phyloP scores from a whole-genome alignment of 2,888 invertebrate species.

The Pecten maximus region DNA sequence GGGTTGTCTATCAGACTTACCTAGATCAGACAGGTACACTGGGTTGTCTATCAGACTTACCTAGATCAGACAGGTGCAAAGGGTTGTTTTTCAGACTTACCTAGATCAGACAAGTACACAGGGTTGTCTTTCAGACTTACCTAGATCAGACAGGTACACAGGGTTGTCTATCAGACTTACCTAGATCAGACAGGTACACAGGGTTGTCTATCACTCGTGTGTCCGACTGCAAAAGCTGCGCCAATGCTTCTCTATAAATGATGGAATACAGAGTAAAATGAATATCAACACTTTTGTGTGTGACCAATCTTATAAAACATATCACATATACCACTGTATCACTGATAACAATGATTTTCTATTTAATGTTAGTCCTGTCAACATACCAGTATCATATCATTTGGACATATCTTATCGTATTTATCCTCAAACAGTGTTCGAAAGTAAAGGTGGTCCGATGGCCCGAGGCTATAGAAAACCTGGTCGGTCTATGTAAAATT shows the following conservation, averaged over 20 bases:
- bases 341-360: too few species aligned
- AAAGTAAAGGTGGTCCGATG: too few species aligned
- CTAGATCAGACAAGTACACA: slow-evolving; percentile 97
- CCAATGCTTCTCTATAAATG: slow-evolving; percentile 92
- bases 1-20: background rate
- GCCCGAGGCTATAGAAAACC: too few species aligned
- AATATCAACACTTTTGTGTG: too few species aligned
- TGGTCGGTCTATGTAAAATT: too few species aligned
- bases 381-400: too few species aligned
- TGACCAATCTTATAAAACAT: too few species aligned
- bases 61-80: slow-evolving; percentile 97
- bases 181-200: slow-evolving; percentile 97
- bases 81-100: slow-evolving; percentile 95
- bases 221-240: slow-evolving; percentile 98
- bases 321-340: too few species aligned
- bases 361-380: too few species aligned
- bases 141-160: slow-evolving; percentile 97
- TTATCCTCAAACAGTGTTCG: too few species aligned
- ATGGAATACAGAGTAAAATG: background rate
- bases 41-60: slow-evolving; percentile 80
- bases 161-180: slow-evolving; percentile 95
- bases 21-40: background rate
- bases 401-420: too few species aligned
- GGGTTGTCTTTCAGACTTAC: slow-evolving; percentile 95
- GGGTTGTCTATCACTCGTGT: slow-evolving; percentile 99